Evolutionary conservation across 2,113 vertebrate species (phyloP).

Genomic region (Solea senegalensis): DNA sequence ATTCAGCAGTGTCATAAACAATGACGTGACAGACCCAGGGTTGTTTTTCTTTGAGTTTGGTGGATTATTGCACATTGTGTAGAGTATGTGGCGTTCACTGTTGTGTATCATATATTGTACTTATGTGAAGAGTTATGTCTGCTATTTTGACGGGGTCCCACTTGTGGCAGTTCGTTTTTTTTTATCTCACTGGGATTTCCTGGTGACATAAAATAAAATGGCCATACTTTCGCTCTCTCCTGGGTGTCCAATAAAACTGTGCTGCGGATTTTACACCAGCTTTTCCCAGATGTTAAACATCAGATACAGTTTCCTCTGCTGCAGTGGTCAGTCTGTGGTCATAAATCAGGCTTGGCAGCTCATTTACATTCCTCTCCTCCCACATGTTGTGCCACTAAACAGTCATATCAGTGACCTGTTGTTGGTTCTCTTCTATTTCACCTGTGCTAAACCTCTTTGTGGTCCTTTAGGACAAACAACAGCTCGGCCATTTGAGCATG

Average conservation of each 20-base stretch:
- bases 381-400: not conserved
- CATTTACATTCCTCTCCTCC: not conserved
- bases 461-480: not conserved
- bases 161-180: not conserved
- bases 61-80: not conserved
- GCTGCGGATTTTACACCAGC: constrained; percentile 23
- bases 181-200: not conserved
- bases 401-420: not conserved
- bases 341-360: constrained; percentile 21
- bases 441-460: not conserved
- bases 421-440: not conserved
- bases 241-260: constrained; percentile 16
- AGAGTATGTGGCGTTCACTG: not conserved
- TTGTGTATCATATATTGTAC: not conserved
- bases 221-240: not conserved
- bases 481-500: not conserved
- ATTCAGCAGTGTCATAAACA: not conserved
- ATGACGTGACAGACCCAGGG: not conserved
- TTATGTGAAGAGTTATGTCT: not conserved
- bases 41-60: not conserved
- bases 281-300: constrained; percentile 38
- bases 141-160: not conserved
- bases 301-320: constrained; percentile 29
- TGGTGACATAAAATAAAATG: not conserved
- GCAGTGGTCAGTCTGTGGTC: constrained; percentile 15